Evolutionary conservation across 2,113 vertebrate genomes (phyloP).

Genomic region (Butorides virescens): DNA sequence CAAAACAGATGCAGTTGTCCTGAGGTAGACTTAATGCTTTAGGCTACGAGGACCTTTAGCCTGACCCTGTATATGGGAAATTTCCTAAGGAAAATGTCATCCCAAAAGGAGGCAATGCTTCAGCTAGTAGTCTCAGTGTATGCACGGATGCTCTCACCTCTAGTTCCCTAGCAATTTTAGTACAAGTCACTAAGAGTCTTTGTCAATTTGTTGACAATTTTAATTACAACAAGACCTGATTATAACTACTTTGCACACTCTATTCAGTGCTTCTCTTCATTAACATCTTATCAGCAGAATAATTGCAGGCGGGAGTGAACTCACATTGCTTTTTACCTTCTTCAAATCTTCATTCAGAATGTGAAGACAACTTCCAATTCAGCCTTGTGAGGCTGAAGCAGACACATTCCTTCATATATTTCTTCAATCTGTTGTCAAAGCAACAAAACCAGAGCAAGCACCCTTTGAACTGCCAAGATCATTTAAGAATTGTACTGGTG

Average conservation of each 20-base stretch:
- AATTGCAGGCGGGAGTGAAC: background rate
- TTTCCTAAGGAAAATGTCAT: background rate
- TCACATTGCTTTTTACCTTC: background rate
- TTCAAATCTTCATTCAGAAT: background rate
- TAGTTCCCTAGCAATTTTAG: background rate
- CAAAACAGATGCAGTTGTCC: background rate
- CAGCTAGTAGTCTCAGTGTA: background rate
- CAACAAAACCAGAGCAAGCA: background rate
- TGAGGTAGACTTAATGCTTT: background rate
- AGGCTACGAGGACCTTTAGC: background rate
- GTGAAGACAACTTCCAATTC: background rate
- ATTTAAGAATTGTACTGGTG: background rate
- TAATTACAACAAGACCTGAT: constrained; percentile 54
- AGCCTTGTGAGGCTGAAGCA: background rate
- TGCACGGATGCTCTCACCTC: background rate
- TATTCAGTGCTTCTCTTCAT: background rate
- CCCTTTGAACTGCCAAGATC: background rate
- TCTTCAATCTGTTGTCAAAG: background rate
- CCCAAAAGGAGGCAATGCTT: background rate
- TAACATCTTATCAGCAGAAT: constrained; percentile 56
- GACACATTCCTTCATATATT: background rate
- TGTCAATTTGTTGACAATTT: constrained; percentile 59
- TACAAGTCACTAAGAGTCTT: background rate
- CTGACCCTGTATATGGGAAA: background rate
- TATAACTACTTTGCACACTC: constrained; percentile 35